Percentiles rank a stretch among this genome's conserved stretches.
Conservation (phyloP, 1,140 invertebrate species). For the Rhyzopertha dominica region DNA sequence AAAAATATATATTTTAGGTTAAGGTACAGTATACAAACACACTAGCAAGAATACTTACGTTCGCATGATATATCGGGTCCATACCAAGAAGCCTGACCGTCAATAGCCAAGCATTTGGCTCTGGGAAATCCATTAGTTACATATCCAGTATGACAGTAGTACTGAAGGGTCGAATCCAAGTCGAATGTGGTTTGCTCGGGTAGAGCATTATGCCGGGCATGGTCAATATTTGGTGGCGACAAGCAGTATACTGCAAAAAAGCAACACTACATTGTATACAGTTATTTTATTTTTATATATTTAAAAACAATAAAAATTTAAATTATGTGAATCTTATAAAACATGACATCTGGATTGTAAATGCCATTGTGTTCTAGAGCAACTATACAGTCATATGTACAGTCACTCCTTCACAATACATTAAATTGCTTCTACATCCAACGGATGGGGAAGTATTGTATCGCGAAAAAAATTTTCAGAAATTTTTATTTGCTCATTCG, state of each 20-base stretch:
- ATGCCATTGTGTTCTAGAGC: no score
- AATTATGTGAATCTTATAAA: no score
- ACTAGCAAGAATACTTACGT: slow-evolving; percentile 63
- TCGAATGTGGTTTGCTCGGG: slow-evolving; percentile 77
- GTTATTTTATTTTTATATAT: neutral
- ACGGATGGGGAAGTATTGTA: no score
- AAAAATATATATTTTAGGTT: no score
- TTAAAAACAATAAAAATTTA: neutral
- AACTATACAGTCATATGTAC: no score
- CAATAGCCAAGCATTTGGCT: slow-evolving; percentile 87
- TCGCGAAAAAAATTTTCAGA: no score
- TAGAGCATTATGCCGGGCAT: slow-evolving; percentile 82
- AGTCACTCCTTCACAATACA: no score
- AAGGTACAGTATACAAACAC: no score
- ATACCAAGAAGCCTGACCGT: slow-evolving; percentile 72
- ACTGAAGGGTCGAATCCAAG: slow-evolving; percentile 78
- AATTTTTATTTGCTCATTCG: no score
- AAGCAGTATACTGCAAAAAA: slow-evolving; percentile 73
- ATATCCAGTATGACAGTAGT: slow-evolving; percentile 88
- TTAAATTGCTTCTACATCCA: no score
- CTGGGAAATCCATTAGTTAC: slow-evolving; percentile 75
- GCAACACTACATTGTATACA: slow-evolving; percentile 1
- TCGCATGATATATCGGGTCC: slow-evolving; percentile 93
- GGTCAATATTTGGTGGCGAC: slow-evolving; percentile 77
- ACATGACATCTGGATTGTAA: no score